Percentiles rank a stretch among this genome's conserved stretches.
phyloP scores from a whole-genome alignment of 2,113 vertebrate genomes.

The Tragelaphus buxtoni region DNA sequence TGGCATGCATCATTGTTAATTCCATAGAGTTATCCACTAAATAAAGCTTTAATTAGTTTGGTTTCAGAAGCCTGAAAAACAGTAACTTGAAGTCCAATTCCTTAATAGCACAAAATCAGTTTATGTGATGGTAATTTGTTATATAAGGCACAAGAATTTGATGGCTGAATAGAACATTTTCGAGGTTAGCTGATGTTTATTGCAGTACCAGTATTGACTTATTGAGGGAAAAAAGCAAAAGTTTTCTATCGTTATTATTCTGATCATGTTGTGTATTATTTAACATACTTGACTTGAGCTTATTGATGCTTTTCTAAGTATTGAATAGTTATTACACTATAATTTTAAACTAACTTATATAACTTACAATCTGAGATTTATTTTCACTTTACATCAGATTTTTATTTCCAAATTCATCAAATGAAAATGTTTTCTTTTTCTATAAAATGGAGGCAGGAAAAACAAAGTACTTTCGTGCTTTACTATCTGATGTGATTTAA shows the following conservation, averaged over 20 bases:
- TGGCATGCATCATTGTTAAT: not conserved
- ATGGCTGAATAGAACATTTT: not conserved
- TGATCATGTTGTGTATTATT: not conserved
- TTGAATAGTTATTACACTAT: not conserved
- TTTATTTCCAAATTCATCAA: constrained; percentile 12
- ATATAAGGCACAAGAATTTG: not conserved
- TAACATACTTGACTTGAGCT: not conserved
- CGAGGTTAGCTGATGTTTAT: constrained; percentile 34
- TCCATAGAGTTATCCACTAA: not conserved
- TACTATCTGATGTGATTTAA: constrained; percentile 26
- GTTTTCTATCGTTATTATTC: not conserved
- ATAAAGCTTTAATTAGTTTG: constrained; percentile 37
- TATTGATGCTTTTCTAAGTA: constrained; percentile 14
- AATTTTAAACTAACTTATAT: constrained; percentile 41
- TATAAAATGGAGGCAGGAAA: constrained; percentile 8
- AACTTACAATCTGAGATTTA: not conserved
- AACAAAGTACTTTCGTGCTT: not conserved
- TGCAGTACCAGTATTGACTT: not conserved
- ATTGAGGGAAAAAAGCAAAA: not conserved
- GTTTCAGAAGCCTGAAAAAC: constrained; percentile 30
- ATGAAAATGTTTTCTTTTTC: not conserved
- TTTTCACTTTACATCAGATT: not conserved
- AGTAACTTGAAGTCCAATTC: not conserved
- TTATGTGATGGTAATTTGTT: constrained; percentile 12
- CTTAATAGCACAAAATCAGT: constrained; percentile 21